Evolutionary conservation across 2,888 invertebrate genomes (phyloP), one percentile per base, ranked within the genome.

Genomic region (Amphipoea oculea): DNA sequence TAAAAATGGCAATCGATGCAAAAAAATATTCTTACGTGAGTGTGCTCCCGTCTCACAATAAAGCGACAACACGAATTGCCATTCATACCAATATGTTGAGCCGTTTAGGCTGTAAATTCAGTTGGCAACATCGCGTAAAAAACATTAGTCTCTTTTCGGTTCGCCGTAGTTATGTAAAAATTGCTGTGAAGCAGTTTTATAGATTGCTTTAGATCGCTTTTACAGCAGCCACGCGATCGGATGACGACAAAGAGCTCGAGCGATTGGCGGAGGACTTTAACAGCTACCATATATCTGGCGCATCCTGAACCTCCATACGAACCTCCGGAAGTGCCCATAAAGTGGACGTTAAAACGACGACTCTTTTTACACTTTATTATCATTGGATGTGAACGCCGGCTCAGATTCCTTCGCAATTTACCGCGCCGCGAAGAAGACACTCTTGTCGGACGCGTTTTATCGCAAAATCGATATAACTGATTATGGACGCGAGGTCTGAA

Each of bases 281-380:
- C 93, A 93, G 89, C 93, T 89, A 92, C 92, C 92, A 92, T 95
- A 95, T 95, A 95, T 95, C 93, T 93, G 92, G 91, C 93, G 92
- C 94, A 94, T 95, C 94, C 94, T 92, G 94, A 94, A 94, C 95
- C 95, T 94, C 86, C 94, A 92, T 93, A 94, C 94, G 94, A 92
- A 94, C 93, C 93, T 91, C 91, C 93, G 94, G 94, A 96, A 96
- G 95, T 94, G 93, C 93, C 95, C 95, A 96, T 97, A 97, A 96
- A 97, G 95, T 93, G 94, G 92, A 94, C 96, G 96, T 96, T 96
- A 96, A 96, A 97, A 94, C 94, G 96, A 94, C 94, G 95, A 96
- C 94, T 96, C 96, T 97, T 97, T 96, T 96, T 96, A 97, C 96
- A 95, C 95, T 97, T 97, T 97, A 96, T 97, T 97, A 96, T 97